Conservation (phyloP, 1,140 invertebrate species). For the Goniozus legneri region DNA sequence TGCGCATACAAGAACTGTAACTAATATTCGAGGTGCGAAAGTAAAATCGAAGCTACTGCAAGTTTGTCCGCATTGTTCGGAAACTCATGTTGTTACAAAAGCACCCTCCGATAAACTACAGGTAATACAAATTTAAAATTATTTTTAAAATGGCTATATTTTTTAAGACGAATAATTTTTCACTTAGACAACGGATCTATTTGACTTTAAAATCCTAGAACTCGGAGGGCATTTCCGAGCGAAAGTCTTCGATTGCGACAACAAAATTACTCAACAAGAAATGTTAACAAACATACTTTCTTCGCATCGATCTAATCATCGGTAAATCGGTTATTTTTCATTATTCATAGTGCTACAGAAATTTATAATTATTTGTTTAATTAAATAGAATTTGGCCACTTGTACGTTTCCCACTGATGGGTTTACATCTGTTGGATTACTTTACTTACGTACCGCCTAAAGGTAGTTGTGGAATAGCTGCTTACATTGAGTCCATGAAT, state of each 20-base stretch:
- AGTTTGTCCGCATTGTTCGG: conserved; percentile 37
- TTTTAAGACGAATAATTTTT: conserved; percentile 9
- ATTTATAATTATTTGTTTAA: no score
- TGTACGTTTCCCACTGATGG: conserved; percentile 45
- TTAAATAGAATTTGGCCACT: conserved; percentile 42
- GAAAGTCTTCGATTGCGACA: conserved; percentile 53
- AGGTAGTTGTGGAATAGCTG: conserved; percentile 48
- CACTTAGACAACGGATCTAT: conserved; percentile 25
- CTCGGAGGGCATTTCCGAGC: conserved; percentile 49
- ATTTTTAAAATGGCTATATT: neutral
- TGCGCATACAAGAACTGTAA: conserved; percentile 41
- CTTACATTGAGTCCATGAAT: conserved; percentile 38
- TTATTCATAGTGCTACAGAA: conserved; percentile 9
- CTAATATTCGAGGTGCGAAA: conserved; percentile 37
- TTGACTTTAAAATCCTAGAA: conserved; percentile 47
- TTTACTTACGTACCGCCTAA: conserved; percentile 52
- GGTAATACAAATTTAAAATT: conserved; percentile 21
- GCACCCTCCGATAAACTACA: conserved; percentile 23
- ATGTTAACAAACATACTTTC: conserved; percentile 47
- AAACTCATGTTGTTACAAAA: conserved; percentile 38
- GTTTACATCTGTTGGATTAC: conserved; percentile 52
- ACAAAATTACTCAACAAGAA: conserved; percentile 36
- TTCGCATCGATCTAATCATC: conserved; percentile 53
- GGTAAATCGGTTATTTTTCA: conserved; percentile 34
- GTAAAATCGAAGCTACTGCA: conserved; percentile 31